These are phyloP conservation scores for Myotis daubentonii DNA, from an alignment of 2,797 vertebrate genomes.

Conservation along the genomic window DNA sequence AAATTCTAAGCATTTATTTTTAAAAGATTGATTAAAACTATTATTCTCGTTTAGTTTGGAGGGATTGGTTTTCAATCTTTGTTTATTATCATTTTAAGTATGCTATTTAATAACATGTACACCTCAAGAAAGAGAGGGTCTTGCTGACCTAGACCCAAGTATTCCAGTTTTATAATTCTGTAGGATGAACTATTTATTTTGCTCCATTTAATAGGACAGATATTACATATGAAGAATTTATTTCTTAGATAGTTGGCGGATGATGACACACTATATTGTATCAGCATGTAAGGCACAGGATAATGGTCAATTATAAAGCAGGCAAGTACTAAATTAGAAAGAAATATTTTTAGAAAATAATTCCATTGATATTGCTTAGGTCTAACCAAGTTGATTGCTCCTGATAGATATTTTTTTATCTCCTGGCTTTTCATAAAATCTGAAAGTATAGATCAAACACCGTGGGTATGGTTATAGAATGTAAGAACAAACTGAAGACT, in stretches of 20 bases:
- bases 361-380: not conserved
- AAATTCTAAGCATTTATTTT: not conserved
- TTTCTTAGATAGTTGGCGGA: not conserved
- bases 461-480: not conserved
- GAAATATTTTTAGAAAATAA: constrained; percentile 40
- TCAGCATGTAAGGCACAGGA: not conserved
- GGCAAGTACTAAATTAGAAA: constrained; percentile 9
- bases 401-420: not conserved
- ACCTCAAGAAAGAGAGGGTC: not conserved
- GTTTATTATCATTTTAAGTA: not conserved
- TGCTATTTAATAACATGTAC: not conserved
- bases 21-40: constrained; percentile 17
- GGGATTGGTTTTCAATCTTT: constrained; percentile 19
- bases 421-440: not conserved
- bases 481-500: not conserved
- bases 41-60: constrained; percentile 10
- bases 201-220: not conserved
- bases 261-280: not conserved
- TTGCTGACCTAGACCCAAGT: constrained; percentile 23
- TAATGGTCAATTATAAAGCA: not conserved
- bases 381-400: not conserved
- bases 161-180: constrained; percentile 38
- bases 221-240: not conserved
- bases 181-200: constrained; percentile 30
- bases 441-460: not conserved